These are phyloP conservation scores for Ochotona princeps DNA, from an alignment of 2,113 vertebrate genomes.

Conservation along the genomic window DNA sequence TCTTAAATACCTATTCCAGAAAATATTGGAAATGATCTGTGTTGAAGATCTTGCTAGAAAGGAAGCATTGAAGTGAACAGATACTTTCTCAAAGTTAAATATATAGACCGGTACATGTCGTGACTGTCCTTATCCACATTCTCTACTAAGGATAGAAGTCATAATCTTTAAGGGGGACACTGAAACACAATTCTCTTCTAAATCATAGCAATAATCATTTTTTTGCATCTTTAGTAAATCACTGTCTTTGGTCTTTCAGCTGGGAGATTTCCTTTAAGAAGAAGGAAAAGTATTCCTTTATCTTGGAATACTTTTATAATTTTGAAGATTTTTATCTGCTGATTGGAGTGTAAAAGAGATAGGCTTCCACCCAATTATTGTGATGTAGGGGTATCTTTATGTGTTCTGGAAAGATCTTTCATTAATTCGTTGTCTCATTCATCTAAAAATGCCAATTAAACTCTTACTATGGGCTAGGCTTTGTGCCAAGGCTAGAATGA, in stretches of 20 bases:
- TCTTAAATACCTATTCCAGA: background rate
- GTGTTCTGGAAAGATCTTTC: conserved; percentile 35
- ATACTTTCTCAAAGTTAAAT: conserved; percentile 23
- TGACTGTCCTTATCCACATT: background rate
- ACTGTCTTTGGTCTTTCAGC: conserved; percentile 21
- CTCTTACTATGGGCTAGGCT: background rate
- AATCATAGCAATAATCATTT: background rate
- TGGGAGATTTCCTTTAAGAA: conserved; percentile 33
- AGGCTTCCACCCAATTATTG: conserved; percentile 40
- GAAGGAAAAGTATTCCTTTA: conserved; percentile 42
- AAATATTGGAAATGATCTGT: background rate
- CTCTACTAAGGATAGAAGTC: conserved; percentile 15
- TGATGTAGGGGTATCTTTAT: conserved; percentile 31
- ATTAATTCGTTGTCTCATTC: conserved; percentile 42
- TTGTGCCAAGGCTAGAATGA: background rate
- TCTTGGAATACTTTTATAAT: conserved; percentile 16
- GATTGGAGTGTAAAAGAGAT: conserved; percentile 20
- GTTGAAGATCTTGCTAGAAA: background rate
- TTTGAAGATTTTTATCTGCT: conserved; percentile 45
- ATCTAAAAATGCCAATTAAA: background rate
- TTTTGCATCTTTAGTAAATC: conserved; percentile 48
- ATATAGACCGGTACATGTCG: background rate
- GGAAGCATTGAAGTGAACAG: background rate
- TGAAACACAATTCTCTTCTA: background rate
- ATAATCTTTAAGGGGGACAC: background rate